Conservation (phyloP, 2,113 vertebrate genomes). For the Psephotus haematonotus region DNA sequence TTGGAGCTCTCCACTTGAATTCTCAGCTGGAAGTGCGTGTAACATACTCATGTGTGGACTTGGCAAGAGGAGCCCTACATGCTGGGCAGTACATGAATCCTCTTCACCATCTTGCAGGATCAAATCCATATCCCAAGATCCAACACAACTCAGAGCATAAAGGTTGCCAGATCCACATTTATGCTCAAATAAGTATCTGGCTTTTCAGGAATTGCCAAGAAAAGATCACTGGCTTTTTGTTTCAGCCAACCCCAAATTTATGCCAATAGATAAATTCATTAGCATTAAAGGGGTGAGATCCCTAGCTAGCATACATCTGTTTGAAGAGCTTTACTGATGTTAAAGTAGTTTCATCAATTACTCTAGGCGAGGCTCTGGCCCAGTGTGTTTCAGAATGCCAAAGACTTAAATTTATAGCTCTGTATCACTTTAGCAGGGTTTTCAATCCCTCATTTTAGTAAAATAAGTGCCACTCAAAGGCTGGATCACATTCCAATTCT, state of each 20-base stretch:
- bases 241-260: neutral
- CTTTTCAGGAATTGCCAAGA: slow-evolving; percentile 10
- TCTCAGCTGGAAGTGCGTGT: neutral
- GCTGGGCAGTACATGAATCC: slow-evolving; percentile 22
- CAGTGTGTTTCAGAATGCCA: neutral
- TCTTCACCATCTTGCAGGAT: slow-evolving; percentile 16
- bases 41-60: slow-evolving; percentile 24
- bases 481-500: neutral
- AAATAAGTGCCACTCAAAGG: neutral
- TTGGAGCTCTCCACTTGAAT: slow-evolving; percentile 18
- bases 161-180: neutral
- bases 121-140: neutral
- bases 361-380: neutral
- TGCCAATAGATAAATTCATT: neutral
- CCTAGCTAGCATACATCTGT: fast-evolving
- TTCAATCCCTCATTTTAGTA: neutral
- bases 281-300: neutral
- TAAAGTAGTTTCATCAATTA: neutral
- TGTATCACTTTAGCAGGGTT: neutral
- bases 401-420: neutral
- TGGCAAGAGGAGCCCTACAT: neutral
- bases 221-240: neutral
- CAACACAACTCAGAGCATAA: neutral
- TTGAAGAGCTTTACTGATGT: neutral
- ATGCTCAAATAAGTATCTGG: neutral